Evolutionary conservation across 1,140 invertebrate genomes (phyloP).

Genomic region (Hylyphantes graminicola): DNA sequence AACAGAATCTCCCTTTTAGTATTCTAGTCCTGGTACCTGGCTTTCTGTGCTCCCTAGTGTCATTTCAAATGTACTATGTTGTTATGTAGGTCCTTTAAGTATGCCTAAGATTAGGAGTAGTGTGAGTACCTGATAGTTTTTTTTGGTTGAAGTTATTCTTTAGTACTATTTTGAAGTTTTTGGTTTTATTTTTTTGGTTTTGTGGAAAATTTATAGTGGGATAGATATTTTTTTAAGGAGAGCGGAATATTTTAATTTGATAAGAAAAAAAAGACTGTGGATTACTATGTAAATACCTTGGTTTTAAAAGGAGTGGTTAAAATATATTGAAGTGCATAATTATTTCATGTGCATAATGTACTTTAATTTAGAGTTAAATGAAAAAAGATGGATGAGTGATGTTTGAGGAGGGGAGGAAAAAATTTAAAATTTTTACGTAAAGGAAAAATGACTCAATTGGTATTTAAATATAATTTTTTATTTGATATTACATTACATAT

Average conservation of each 20-base stretch:
- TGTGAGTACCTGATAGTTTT: slow-evolving; percentile 25
- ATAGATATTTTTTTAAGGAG: background rate
- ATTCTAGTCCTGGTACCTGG: slow-evolving; percentile 43
- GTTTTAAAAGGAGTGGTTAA: no score
- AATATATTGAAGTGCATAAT: no score
- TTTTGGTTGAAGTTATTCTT: background rate
- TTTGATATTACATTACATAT: no score
- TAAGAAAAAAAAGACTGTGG: background rate
- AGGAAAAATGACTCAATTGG: no score
- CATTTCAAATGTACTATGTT: slow-evolving; percentile 1
- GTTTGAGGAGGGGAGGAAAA: no score
- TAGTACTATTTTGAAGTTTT: background rate
- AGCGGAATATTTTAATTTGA: background rate
- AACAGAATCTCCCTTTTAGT: slow-evolving; percentile 49
- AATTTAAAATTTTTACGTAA: no score
- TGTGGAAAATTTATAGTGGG: background rate
- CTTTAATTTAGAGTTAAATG: no score
- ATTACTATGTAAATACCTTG: no score
- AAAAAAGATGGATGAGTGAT: no score
- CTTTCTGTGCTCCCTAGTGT: slow-evolving; percentile 3
- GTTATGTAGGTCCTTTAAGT: slow-evolving; percentile 5
- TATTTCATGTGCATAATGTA: no score
- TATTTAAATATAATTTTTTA: no score
- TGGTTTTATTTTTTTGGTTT: no score
- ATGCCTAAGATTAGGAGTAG: slow-evolving; percentile 1